phyloP scores from a whole-genome alignment of 1,140 invertebrate species.

The Medauroidea extradentata region DNA sequence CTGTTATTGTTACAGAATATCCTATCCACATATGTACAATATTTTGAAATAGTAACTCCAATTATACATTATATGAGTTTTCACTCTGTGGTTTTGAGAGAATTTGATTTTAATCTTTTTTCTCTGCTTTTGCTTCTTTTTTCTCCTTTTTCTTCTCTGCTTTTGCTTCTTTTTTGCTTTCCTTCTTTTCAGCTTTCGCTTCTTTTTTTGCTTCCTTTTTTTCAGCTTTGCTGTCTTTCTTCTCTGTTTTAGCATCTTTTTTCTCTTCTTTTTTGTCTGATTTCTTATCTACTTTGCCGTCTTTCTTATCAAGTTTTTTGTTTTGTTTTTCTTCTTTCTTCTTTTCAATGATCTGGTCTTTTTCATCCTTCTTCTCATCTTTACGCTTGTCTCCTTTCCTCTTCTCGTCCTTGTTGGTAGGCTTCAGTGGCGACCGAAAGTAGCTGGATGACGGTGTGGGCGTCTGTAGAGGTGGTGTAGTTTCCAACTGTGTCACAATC shows the following conservation, averaged over 20 bases:
- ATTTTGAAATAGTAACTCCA: too few relatives aligned
- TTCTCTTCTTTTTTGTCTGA: conserved; percentile 12
- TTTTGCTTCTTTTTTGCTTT: conserved; percentile 27
- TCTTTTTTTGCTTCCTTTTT: conserved; percentile 22
- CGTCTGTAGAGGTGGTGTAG: conserved; percentile 42
- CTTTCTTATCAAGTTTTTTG: conserved; percentile 11
- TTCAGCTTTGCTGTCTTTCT: conserved; percentile 25
- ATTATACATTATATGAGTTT: too few relatives aligned
- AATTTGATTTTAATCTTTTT: conserved; percentile 7
- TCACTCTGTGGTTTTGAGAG: too few relatives aligned
- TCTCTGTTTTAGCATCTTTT: conserved; percentile 25
- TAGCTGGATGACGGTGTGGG: not conserved
- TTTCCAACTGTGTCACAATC: conserved; percentile 70
- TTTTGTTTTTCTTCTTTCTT: conserved; percentile 16
- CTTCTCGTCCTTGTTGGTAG: conserved; percentile 22
- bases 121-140: conserved; percentile 15
- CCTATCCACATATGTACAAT: too few relatives aligned
- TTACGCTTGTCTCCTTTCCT: conserved; percentile 18
- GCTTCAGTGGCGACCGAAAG: conserved; percentile 16
- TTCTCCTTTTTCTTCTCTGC: conserved; percentile 22
- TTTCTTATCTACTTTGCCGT: conserved; percentile 9
- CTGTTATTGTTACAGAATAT: too few relatives aligned
- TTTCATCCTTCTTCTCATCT: conserved; percentile 22
- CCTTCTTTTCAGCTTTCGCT: conserved; percentile 24
- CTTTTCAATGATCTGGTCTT: conserved; percentile 19